Conservation (phyloP, 2,797 vertebrate genomes). For the Microhierax caerulescens region DNA sequence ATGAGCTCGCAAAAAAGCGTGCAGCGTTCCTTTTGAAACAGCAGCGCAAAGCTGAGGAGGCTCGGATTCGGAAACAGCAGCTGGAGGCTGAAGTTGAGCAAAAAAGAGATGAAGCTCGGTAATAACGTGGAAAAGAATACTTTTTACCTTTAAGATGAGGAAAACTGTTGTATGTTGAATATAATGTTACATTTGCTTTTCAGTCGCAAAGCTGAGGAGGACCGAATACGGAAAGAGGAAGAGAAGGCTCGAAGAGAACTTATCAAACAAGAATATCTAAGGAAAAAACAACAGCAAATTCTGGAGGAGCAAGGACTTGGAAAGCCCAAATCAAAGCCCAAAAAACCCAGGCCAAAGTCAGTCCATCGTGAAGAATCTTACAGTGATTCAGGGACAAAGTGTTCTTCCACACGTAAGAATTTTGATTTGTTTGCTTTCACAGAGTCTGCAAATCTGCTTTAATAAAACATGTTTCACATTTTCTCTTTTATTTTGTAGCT, state of each 20-base stretch:
- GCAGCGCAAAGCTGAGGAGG: conserved; percentile 95
- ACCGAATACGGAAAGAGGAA: conserved; percentile 92
- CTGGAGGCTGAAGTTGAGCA: conserved; percentile 91
- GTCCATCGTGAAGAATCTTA: conserved; percentile 88
- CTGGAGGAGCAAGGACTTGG: conserved; percentile 91
- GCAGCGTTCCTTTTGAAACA: conserved; percentile 94
- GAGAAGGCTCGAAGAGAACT: conserved; percentile 93
- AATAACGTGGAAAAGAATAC: background rate
- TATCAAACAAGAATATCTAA: conserved; percentile 94
- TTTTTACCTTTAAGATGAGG: rapidly evolving
- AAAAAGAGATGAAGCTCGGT: conserved; percentile 94
- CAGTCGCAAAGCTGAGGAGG: conserved; percentile 95
- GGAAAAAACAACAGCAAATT: conserved; percentile 92
- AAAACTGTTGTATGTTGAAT: rapidly evolving
- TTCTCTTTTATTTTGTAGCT: conserved; percentile 68
- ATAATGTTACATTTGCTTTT: background rate
- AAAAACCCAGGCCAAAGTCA: conserved; percentile 88
- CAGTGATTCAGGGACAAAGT: conserved; percentile 84
- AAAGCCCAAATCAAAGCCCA: conserved; percentile 82
- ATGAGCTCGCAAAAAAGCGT: conserved; percentile 93
- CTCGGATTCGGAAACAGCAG: conserved; percentile 89
- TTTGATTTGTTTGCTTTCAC: background rate
- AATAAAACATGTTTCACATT: background rate
- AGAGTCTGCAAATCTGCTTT: background rate
- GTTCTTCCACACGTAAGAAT: conserved; percentile 86